Base-by-base conservation (phyloP, 1,140 invertebrate species). In the Orius insidiosus region DNA sequence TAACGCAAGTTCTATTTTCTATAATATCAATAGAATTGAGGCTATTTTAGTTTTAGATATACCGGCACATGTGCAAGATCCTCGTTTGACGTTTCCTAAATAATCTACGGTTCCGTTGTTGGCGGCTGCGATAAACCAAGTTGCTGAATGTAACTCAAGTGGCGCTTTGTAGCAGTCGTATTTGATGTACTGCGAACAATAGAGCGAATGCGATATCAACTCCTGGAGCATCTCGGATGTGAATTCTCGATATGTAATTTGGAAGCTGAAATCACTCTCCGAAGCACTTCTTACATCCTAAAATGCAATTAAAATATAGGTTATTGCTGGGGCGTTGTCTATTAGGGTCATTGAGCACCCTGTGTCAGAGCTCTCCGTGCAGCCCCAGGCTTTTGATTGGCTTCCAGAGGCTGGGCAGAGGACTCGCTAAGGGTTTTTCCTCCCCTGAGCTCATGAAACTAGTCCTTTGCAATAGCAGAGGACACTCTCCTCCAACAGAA, bases 121-220 rank as follows among this genome's bases (percentile, higher is more conserved):
- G 19, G 72, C 77, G 2, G 81, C 87, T 33, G 80, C 82, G 47
- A 77, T 73, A 58, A 95, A 89, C 85, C 86, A 93, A 0, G 88
- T 90, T 9, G 84, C 79, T 33, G 81, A 83, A 55, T 89, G 84
- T 13, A 93, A 63, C 49, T 88, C 83, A 41, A 92, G 62, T 10
- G 84, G 85, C 6, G 85, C 84, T 63, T 83, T 82, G 55, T 81
- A 81, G 55, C 89, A 95, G 52, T 90, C 84, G 57, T 92, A 95
- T 56, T 85, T 85, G 16, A 94, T 79, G 53, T 85, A 78, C 59
- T 94, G 89, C 45, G 79, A 79, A 57, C 89, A 95, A 58, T 82
- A 80, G 32, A 87, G 68, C 0, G 88, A 93, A 59, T 86, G 84
- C 0, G 78, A 80, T 24, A 92, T 88, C 34, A 95, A 63, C 56